These are phyloP conservation scores for Phallusia fumigata DNA, from an alignment of 23 tunicate genomes.

Conservation along the genomic window DNA sequence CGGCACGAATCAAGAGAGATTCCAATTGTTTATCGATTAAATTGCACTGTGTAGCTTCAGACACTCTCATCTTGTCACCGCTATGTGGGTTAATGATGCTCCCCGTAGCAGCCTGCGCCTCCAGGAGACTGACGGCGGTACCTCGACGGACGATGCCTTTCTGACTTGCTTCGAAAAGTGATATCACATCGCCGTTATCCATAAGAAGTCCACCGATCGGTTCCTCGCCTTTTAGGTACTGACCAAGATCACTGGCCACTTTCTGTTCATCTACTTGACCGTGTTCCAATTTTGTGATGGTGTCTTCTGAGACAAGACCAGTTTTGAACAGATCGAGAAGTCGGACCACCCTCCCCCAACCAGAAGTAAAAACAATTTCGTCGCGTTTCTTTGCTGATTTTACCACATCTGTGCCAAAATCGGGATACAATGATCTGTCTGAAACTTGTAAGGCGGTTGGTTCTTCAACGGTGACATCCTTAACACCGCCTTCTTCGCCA, in stretches of 20 bases:
- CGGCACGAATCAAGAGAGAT: slow-evolving; percentile 60
- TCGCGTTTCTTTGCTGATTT: slow-evolving; percentile 52
- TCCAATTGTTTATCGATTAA: slow-evolving; percentile 67
- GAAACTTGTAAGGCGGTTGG: neutral
- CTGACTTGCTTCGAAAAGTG: slow-evolving; percentile 85
- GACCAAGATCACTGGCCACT: slow-evolving; percentile 46
- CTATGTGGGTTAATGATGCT: slow-evolving; percentile 73
- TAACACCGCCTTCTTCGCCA: neutral
- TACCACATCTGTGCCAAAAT: neutral
- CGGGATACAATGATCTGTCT: neutral
- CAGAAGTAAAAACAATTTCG: slow-evolving; percentile 81
- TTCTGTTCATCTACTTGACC: slow-evolving; percentile 61
- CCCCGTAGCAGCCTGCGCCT: slow-evolving; percentile 94
- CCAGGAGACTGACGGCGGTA: slow-evolving; percentile 71
- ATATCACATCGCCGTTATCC: slow-evolving; percentile 69
- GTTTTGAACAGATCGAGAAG: slow-evolving; percentile 69
- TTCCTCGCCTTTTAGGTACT: slow-evolving; percentile 75
- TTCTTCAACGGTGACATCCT: neutral
- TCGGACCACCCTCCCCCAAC: slow-evolving; percentile 77
- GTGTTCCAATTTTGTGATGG: slow-evolving; percentile 46
- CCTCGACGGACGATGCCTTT: slow-evolving; percentile 69
- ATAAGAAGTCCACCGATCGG: slow-evolving; percentile 89
- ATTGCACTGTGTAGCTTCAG: slow-evolving; percentile 49
- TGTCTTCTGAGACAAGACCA: slow-evolving; percentile 63
- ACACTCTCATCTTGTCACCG: slow-evolving; percentile 72